Base-by-base conservation (phyloP, 23 tunicate genomes). In the Phallusia fumigata region DNA sequence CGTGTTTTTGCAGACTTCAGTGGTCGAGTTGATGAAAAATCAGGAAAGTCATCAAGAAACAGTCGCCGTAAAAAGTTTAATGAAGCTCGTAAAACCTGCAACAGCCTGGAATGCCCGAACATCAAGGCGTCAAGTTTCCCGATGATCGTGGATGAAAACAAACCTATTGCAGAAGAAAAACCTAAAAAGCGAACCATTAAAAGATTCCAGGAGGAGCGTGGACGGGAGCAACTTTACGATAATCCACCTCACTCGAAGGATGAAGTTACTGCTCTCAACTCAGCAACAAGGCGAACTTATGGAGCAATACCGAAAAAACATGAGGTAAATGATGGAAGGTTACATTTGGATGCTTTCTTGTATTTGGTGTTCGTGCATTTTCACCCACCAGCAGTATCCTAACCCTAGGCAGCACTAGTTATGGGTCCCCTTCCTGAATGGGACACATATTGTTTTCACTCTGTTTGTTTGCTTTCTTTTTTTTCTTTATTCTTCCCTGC, bases 61-160 rank as follows among this genome's bases (percentile, higher is more conserved):
- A 74, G 36, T 21, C 77, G 77, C 34, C 33, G 77, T 19, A 74
- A 74, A 74, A 74, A 74, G 40, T 33, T 74, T 33, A 74, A 74
- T 8, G 77, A 74, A 74, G 77, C 36, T 33, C 44, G 40, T 19
- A 74, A 33, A 31, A 74, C 36, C 26, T 21, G 28, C 69, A 1
- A 2, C 28, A 58, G 69, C 28, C 13, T 58, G 28, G 69, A 58
- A 58, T 58, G 69, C 16, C 69, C 69, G 16, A 24, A 58, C 26
- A 58, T 58, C 26, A 8, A 58, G 13, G 16, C 15, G 16, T 24
- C 77, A 32, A 13, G 13, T 24, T 30, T 13, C 31, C n/a, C n/a
- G n/a, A n/a, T n/a, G n/a, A n/a, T n/a, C n/a, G 32, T 65, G 6
- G 74, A 65, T 26, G 32, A 65, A 28, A 30, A 65, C 32, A 74